phyloP scores from a whole-genome alignment of 35 echinoderm and acorn worm genomes.

The Diadema setosum region DNA sequence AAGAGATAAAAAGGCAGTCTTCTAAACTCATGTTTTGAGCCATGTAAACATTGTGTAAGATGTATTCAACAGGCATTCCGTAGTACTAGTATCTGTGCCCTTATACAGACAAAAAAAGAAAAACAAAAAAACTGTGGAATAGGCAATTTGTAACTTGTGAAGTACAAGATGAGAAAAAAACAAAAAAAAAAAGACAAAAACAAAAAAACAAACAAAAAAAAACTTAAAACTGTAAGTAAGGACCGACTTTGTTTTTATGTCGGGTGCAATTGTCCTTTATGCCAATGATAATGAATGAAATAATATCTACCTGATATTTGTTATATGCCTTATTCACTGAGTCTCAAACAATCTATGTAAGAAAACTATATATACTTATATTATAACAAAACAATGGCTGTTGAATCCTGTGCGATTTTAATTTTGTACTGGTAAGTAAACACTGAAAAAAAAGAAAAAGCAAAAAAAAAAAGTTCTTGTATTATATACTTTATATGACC shows the following conservation, averaged over 20 bases:
- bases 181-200: background rate
- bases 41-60: conserved; percentile 25
- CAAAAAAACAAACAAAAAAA: background rate
- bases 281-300: conserved; percentile 20
- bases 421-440: conserved; percentile 24
- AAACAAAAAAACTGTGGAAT: conserved; percentile 4
- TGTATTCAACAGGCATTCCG: conserved; percentile 28
- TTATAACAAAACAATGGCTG: conserved; percentile 22
- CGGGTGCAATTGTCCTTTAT: conserved; percentile 21
- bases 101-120: conserved; percentile 16
- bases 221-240: background rate
- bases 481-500: conserved; percentile 10
- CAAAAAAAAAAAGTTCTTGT: background rate
- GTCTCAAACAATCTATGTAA: background rate
- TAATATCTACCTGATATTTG: conserved; percentile 26
- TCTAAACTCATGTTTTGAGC: conserved; percentile 17
- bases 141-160: conserved; percentile 23
- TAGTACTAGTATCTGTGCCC: conserved; percentile 26
- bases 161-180: background rate
- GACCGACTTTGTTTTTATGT: conserved; percentile 9
- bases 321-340: conserved; percentile 25
- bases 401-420: conserved; percentile 15
- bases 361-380: background rate
- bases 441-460: background rate
- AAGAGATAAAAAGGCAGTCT: background rate